Conservation (phyloP, 1,140 invertebrate species). For the Brachionus koreanus region DNA sequence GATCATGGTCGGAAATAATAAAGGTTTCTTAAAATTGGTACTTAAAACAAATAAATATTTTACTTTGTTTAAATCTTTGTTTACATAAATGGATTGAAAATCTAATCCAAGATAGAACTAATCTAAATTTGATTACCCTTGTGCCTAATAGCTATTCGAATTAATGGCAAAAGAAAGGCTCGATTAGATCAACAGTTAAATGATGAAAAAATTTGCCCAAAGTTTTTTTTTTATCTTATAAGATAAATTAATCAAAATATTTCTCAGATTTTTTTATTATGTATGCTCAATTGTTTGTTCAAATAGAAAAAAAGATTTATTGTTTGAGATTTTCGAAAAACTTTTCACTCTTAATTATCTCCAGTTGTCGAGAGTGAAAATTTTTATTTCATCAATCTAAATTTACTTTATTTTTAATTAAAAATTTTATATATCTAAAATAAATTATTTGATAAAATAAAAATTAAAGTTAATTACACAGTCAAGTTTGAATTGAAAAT, state of each 20-base stretch:
- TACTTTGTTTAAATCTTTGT: not conserved
- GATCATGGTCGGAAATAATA: not conserved
- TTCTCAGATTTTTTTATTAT: not conserved
- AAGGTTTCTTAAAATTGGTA: not conserved
- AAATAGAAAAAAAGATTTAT: not conserved
- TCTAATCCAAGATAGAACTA: not conserved
- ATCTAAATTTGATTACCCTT: not conserved
- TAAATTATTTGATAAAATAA: not conserved
- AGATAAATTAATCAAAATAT: not conserved
- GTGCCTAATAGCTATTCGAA: not conserved
- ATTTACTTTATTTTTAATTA: not conserved
- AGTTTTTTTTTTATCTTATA: not conserved
- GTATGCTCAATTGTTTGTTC: not conserved
- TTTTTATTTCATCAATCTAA: not conserved
- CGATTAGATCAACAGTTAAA: not conserved
- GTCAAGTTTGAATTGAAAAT: no score
- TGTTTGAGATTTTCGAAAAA: not conserved
- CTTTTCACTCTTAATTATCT: not conserved
- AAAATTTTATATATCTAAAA: not conserved
- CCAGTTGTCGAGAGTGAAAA: not conserved
- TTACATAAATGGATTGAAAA: not conserved
- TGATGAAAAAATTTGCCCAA: not conserved
- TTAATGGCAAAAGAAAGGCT: not conserved
- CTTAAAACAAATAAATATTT: not conserved
- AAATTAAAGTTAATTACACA: no score